phyloP scores from a whole-genome alignment of 2,113 vertebrate species.

The Polyodon spathula region DNA sequence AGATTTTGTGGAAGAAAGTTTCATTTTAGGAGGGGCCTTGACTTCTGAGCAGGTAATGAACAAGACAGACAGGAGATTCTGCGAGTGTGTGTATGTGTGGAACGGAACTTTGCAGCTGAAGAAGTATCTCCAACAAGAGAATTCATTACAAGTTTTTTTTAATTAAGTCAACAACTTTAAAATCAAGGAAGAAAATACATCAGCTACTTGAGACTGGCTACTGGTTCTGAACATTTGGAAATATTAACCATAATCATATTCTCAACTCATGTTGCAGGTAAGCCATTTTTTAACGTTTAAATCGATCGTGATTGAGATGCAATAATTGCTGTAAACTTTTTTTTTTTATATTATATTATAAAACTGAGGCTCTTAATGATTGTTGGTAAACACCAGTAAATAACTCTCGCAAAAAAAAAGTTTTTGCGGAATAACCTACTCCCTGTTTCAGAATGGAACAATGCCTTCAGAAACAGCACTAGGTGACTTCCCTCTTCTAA shows the following conservation, averaged over 20 bases:
- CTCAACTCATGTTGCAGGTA: slow-evolving; percentile 43
- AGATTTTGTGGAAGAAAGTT: slow-evolving; percentile 41
- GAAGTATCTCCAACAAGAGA: neutral
- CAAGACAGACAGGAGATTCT: slow-evolving; percentile 18
- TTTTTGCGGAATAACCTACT: no score
- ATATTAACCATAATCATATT: slow-evolving; percentile 6
- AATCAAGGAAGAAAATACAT: slow-evolving; percentile 6
- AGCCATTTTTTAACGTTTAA: slow-evolving; percentile 27
- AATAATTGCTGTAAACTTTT: no score
- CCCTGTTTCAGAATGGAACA: no score
- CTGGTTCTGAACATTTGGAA: slow-evolving; percentile 4
- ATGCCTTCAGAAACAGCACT: no score
- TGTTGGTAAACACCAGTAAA: no score
- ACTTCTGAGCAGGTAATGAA: slow-evolving; percentile 16
- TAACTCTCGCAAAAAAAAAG: no score
- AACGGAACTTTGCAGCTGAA: neutral
- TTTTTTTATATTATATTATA: no score
- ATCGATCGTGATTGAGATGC: no score
- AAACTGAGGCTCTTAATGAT: no score
- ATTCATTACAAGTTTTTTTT: no score
- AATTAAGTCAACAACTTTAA: slow-evolving; percentile 10
- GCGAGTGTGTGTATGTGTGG: slow-evolving; percentile 14
- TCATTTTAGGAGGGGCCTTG: slow-evolving; percentile 48
- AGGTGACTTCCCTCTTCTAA: no score
- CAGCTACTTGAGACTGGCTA: neutral